phyloP scores from a whole-genome alignment of 2,888 invertebrate species.

The Nymphalis polychloros region DNA sequence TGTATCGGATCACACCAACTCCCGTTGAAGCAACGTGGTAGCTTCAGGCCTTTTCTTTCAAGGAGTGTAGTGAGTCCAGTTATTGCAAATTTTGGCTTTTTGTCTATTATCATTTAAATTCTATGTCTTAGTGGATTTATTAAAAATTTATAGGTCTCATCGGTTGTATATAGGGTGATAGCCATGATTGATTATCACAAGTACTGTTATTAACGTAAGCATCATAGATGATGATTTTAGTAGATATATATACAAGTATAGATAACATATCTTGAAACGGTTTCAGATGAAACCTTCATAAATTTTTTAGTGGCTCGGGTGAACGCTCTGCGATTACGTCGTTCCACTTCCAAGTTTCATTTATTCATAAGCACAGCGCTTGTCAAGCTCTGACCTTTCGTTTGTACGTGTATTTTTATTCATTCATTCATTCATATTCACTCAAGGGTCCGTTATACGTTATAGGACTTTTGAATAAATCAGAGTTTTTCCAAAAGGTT shows the following conservation, averaged over 20 bases:
- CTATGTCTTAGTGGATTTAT: too few species aligned
- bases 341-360: slow-evolving; percentile 18
- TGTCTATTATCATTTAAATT: too few species aligned
- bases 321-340: slow-evolving; percentile 5
- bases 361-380: slow-evolving; percentile 11
- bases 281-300: not conserved
- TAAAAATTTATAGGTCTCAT: too few species aligned
- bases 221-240: not conserved
- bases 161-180: too few species aligned
- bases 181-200: too few species aligned
- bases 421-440: slow-evolving; percentile 10
- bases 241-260: not conserved
- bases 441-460: slow-evolving; percentile 9
- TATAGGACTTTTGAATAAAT: not conserved
- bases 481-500: too few species aligned
- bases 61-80: too few species aligned
- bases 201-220: not conserved
- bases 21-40: too few species aligned
- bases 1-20: too few species aligned
- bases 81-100: too few species aligned
- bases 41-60: too few species aligned
- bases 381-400: not conserved
- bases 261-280: not conserved
- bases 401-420: slow-evolving; percentile 4
- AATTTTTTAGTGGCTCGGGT: slow-evolving; percentile 12